These are phyloP conservation scores for Larimichthys crocea DNA, from an alignment of 2,113 vertebrate genomes.

Conservation along the genomic window DNA sequence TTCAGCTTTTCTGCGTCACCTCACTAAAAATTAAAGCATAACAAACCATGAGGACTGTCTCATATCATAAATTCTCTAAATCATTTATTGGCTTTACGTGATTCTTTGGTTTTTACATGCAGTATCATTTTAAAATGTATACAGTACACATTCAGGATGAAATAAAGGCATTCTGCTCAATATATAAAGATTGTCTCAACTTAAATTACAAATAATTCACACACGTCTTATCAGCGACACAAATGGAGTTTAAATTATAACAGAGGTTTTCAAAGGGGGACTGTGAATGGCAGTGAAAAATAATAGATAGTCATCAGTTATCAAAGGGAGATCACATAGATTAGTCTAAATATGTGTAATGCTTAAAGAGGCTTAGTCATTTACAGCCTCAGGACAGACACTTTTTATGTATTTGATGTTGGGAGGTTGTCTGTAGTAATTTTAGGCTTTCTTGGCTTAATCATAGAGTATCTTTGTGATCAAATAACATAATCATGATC, in stretches of 20 bases:
- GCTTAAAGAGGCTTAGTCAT: no score
- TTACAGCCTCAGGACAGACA: no score
- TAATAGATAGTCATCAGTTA: no score
- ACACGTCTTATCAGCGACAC: not conserved
- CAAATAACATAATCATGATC: no score
- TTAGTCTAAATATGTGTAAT: no score
- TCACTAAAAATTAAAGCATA: not conserved
- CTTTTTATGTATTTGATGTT: no score
- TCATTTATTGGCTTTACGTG: conserved; percentile 20
- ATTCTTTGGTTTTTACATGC: conserved; percentile 14
- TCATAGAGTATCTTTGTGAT: no score
- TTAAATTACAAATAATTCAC: conserved; percentile 11
- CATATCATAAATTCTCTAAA: not conserved
- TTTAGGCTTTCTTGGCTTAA: no score
- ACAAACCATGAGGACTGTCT: not conserved
- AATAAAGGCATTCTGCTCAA: conserved; percentile 56
- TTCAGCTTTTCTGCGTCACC: not conserved
- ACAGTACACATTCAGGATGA: not conserved
- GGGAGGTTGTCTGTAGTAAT: no score
- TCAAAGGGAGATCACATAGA: no score
- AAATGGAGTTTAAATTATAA: not conserved
- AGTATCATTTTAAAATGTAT: not conserved
- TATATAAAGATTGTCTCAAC: conserved; percentile 16
- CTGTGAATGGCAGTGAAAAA: no score
- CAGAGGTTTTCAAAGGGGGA: not conserved